Percentiles rank a stretch among this genome's conserved stretches.
phyloP scores from a whole-genome alignment of 1,140 invertebrate genomes.

The Babylonia areolata region DNA sequence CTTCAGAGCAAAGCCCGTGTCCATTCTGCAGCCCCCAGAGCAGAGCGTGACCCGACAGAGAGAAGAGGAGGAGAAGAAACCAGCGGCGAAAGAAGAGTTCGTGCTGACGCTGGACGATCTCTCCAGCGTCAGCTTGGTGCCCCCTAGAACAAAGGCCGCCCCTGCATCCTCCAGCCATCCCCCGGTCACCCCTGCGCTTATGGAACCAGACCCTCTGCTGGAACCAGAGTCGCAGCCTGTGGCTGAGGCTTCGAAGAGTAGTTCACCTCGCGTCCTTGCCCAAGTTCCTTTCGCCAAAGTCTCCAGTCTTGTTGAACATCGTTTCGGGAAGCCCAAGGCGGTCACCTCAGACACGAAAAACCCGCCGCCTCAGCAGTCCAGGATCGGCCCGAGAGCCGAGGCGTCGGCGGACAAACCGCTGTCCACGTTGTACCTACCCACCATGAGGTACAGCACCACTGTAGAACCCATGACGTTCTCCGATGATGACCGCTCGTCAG shows the following conservation, averaged over 20 bases:
- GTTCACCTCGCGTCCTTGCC: neutral
- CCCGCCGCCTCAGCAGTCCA: neutral
- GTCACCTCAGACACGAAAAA: too few relatives aligned
- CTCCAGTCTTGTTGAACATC: neutral
- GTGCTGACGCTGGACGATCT: conserved; percentile 66
- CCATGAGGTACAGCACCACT: conserved; percentile 25
- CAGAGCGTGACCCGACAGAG: neutral
- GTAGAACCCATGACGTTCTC: conserved; percentile 29
- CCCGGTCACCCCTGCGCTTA: neutral
- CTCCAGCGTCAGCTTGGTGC: conserved; percentile 61
- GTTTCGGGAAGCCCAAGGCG: too few relatives aligned
- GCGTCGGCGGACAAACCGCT: neutral
- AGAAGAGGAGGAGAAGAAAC: neutral
- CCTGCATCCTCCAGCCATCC: too few relatives aligned
- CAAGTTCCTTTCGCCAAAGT: neutral
- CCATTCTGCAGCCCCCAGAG: neutral
- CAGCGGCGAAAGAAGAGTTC: conserved; percentile 57
- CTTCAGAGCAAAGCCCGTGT: conserved; percentile 30
- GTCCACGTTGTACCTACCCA: neutral
- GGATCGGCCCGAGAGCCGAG: neutral
- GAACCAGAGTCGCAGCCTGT: neutral
- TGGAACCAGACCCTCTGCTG: neutral
- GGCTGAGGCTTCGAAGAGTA: neutral
- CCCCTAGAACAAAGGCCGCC: conserved; percentile 42
- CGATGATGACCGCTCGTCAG: conserved; percentile 34